Percentiles rank a stretch among this genome's conserved stretches.
These are phyloP conservation scores for Leptopilina myrica DNA, from an alignment of 2,888 invertebrate species.

Conservation along the genomic window DNA sequence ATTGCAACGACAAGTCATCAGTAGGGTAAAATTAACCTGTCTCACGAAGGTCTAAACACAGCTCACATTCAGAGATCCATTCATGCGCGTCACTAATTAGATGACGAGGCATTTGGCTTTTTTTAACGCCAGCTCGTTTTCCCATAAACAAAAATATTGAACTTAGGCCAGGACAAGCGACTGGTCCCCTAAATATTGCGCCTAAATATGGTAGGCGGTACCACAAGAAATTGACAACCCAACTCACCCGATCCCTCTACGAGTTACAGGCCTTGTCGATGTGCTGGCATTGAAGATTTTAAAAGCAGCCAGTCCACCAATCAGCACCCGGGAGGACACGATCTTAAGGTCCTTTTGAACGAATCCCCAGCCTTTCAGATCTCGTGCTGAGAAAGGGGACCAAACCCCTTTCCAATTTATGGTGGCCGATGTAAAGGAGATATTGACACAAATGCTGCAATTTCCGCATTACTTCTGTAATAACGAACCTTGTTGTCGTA, in stretches of 20 bases:
- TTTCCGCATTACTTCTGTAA: not conserved
- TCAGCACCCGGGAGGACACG: slow-evolving; percentile 43
- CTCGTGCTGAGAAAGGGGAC: slow-evolving; percentile 47
- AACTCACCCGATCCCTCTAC: not conserved
- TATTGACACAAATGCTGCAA: not conserved
- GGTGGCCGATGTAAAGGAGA: slow-evolving; percentile 48
- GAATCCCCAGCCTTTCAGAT: slow-evolving; percentile 24
- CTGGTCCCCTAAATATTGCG: not conserved
- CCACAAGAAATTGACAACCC: not conserved
- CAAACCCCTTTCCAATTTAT: slow-evolving; percentile 54
- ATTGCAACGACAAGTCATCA: too few relatives aligned
- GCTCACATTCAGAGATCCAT: too few relatives aligned
- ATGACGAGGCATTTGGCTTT: too few relatives aligned
- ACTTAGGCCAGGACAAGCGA: too few relatives aligned
- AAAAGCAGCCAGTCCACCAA: slow-evolving; percentile 19
- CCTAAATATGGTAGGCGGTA: not conserved
- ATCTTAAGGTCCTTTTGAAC: slow-evolving; percentile 40
- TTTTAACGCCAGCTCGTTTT: too few relatives aligned
- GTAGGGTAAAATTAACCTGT: slow-evolving; percentile 63
- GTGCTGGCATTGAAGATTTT: not conserved
- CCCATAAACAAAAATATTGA: too few relatives aligned
- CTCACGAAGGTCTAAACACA: slow-evolving; percentile 67
- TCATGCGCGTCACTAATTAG: too few relatives aligned
- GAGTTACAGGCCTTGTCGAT: not conserved
- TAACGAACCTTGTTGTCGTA: not conserved